Percentiles rank a stretch among this genome's conserved stretches.
These are phyloP conservation scores for Oceanodroma leucorhoa DNA, from an alignment of 2,797 vertebrate species.

Conservation along the genomic window DNA sequence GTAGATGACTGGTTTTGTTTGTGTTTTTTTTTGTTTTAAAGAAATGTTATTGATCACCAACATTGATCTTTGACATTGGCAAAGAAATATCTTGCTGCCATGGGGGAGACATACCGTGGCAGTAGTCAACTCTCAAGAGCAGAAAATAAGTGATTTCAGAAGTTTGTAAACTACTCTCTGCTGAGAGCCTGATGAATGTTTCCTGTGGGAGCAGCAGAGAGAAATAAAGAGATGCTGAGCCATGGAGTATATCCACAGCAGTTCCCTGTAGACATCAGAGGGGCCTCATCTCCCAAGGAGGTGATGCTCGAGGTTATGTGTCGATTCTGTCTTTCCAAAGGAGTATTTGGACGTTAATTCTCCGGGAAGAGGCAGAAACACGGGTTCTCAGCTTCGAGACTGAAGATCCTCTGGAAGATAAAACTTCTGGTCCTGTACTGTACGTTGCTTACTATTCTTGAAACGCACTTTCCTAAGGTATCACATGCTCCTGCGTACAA, in stretches of 20 bases:
- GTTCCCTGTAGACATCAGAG: background rate
- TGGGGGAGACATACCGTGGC: background rate
- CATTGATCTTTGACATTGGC: background rate
- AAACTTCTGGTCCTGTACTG: background rate
- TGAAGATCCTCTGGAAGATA: background rate
- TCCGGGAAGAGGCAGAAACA: background rate
- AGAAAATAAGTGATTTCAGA: background rate
- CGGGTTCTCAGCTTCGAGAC: rapidly evolving
- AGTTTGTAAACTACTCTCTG: background rate
- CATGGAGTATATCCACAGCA: background rate
- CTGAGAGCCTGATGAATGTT: background rate
- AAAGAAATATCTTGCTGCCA: background rate
- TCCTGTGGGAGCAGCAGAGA: background rate
- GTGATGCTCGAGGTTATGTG: background rate
- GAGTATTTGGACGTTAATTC: background rate
- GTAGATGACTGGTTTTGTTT: background rate
- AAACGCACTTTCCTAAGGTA: background rate
- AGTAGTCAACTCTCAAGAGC: background rate
- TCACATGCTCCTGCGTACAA: rapidly evolving
- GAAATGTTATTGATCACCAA: background rate
- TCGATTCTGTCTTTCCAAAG: background rate
- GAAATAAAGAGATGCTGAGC: background rate
- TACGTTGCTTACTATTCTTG: background rate
- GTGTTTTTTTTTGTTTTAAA: background rate
- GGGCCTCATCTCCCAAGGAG: background rate